A percentile compares a stretch with the other conserved stretches of the same genome.
Evolutionary conservation across 2,888 invertebrate species (phyloP).

Genomic region (Agrochola lychnidis): DNA sequence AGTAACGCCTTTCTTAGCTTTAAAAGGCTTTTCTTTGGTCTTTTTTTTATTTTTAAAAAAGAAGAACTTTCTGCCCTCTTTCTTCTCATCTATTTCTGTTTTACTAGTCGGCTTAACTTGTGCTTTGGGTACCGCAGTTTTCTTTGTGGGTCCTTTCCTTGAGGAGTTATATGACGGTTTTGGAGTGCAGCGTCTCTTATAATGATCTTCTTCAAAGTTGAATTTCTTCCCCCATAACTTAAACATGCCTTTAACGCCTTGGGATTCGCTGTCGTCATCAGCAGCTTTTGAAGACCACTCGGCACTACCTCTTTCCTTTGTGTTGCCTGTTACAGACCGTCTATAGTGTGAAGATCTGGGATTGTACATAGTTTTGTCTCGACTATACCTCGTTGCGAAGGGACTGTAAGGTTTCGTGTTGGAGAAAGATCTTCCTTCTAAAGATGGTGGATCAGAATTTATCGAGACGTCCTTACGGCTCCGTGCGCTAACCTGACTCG

Average conservation of each 20-base stretch:
- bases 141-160: conserved; percentile 59
- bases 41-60: conserved; percentile 83
- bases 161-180: conserved; percentile 57
- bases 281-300: conserved; percentile 64
- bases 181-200: conserved; percentile 61
- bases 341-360: conserved; percentile 54
- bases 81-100: conserved; percentile 74
- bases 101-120: conserved; percentile 19
- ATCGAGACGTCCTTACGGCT: conserved; percentile 81
- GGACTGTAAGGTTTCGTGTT: conserved; percentile 74
- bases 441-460: conserved; percentile 82
- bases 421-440: conserved; percentile 79
- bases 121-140: conserved; percentile 25
- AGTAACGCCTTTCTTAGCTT: conserved; percentile 78
- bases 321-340: conserved; percentile 53
- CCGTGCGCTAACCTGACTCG: conserved; percentile 66
- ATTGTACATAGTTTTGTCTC: conserved; percentile 54
- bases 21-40: conserved; percentile 68
- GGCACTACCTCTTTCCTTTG: conserved; percentile 61
- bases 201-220: conserved; percentile 77
- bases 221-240: conserved; percentile 84
- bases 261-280: conserved; percentile 72
- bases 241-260: conserved; percentile 83
- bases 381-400: conserved; percentile 36
- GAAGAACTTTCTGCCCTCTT: conserved; percentile 72